Base-by-base conservation (phyloP, 2,888 invertebrate species). In the Hipparchia semele region DNA sequence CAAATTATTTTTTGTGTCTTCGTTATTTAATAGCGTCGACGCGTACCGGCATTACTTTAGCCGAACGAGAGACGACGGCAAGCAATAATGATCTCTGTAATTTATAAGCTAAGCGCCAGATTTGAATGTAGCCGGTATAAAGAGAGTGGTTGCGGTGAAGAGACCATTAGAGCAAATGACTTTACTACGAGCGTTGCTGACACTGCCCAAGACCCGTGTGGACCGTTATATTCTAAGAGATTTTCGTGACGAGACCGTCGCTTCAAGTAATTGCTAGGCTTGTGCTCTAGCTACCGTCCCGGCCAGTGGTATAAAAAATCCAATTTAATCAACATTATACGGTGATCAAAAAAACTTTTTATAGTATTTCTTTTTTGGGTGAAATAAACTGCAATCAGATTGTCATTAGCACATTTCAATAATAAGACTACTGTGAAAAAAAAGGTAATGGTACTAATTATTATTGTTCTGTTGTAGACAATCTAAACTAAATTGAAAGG, bases 151-250 rank as follows among this genome's bases (percentile, higher is more conserved):
- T 82, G 81, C 79, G 81, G 77, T 77, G 80, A 77, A 79, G 79
- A 82, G 83, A 83, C 86, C 87, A 87, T 90, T 89, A 90, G 84
- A 86, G 84, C 79, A 88, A 89, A 90, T 88, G 83, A 86, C 82
- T 86, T 83, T 81, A 86, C 81, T 84, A 80, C 80, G 82, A 83
- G 81, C 76, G 79, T 79, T 79, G 81, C 87, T 86, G 86, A 88
- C 86, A 83, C 79, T 80, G 82, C 80, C 82, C 83, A 81, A 82
- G 84, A 83, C 83, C 83, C 81, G 79, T 80, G 81, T 82, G 80
- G 81, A 85, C 84, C 83, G 86, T 87, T 87, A 84, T 80, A 79
- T 81, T 80, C 77, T 79, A 80, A 82, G 82, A 87, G 83, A 87
- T 89, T 87, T 88, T 87, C 87, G 87, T 88, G 85, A 87, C 87